Conservation (phyloP, 1,140 invertebrate genomes). For the Asobara japonica region DNA sequence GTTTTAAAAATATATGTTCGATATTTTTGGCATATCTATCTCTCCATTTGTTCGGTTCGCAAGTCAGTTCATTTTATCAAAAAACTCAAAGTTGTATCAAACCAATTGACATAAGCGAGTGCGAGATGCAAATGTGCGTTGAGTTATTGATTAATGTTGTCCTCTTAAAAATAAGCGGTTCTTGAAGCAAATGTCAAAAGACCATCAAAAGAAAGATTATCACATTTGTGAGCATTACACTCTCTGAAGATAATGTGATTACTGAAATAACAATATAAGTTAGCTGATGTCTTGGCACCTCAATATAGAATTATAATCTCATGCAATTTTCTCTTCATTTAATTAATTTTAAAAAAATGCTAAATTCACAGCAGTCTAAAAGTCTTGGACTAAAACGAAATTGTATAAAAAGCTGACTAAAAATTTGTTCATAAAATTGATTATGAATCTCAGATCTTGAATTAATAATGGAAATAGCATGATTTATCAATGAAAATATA, state of each 20-base stretch:
- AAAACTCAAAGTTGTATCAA: neutral
- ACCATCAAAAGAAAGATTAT: too few relatives aligned
- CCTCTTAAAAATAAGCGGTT: too few relatives aligned
- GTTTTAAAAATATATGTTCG: neutral
- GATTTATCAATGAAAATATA: conserved; percentile 4
- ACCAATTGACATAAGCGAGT: too few relatives aligned
- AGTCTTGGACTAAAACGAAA: conserved; percentile 4
- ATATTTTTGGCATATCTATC: neutral
- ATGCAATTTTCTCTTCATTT: neutral
- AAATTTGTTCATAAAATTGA: neutral
- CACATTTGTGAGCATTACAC: too few relatives aligned
- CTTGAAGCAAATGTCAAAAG: too few relatives aligned
- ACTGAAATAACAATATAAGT: neutral
- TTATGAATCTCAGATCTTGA: neutral
- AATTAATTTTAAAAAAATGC: neutral
- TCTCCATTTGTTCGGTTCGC: neutral
- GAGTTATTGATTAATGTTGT: too few relatives aligned
- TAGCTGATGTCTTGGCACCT: neutral
- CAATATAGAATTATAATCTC: neutral
- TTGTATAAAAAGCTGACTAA: conserved; percentile 11
- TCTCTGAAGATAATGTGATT: too few relatives aligned
- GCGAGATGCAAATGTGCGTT: too few relatives aligned
- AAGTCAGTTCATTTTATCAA: too few relatives aligned
- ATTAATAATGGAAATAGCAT: neutral
- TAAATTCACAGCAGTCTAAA: conserved; percentile 6